Evolutionary conservation across 1,140 invertebrate genomes (phyloP), one percentile per base, ranked within the genome.

Genomic region (Pogonognathellus flavescens): DNA sequence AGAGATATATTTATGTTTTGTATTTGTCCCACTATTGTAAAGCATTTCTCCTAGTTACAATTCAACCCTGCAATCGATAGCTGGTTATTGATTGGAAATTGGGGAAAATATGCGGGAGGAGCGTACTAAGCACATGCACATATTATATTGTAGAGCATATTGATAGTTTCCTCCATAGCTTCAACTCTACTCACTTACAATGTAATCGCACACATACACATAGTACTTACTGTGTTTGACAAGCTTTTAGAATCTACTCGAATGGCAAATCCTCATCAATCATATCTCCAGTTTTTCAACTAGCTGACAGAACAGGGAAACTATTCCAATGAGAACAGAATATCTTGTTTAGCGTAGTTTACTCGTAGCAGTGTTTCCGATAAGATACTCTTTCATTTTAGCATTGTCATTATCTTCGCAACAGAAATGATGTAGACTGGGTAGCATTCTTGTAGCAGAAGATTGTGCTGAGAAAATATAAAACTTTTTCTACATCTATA

Each of bases 161-260:
- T 41, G 22, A 49, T 31, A 72, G 31, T 14, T 72, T 72, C 66
- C 66, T 49, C 31, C 66, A n/a, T 20, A n/a, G 13, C 31, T 16
- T 72, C 66, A n/a, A 66, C 60, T 66, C 60, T 41, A 22, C 60
- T 66, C 20, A 66, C 60, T 66, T 25, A 72, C 16, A 72, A 8
- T 49, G 66, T 25, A 49, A 72, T 72, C 80, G 14, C 80, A 72
- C 66, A 31, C 66, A 82, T 83, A 86, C 72, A 70, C 62, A 85
- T 55, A 86, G 11, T 14, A 13, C 41, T 72, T 72, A 72, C 66
- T 87, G 84, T 85, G 82, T 85, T 87, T 87, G 66, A 70, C 84
- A 86, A 84, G 83, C 86, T 87, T 87, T 87, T 87, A 87, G 83
- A 87, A 87, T 87, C 86, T 85, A 87, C 85, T 55, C 84, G 53